Base-by-base conservation (phyloP, 2,113 vertebrate species). In the Raja brachyura region DNA sequence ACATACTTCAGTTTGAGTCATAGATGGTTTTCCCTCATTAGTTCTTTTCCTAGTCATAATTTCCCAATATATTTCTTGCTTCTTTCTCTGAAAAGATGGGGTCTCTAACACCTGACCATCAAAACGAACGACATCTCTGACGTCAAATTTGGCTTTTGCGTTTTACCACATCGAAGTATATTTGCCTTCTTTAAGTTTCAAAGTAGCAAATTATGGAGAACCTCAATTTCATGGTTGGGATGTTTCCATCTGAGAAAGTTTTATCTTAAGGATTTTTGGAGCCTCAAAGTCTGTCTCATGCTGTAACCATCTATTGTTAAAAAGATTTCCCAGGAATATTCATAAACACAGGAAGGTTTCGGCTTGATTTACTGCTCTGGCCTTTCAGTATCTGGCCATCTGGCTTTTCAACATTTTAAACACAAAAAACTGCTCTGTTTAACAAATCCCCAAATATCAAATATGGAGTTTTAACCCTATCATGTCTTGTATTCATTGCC, bases 241-340 rank as follows among this genome's bases (percentile, higher is more conserved):
- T n/a, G 81, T 28, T n/a, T 59, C 81, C 10, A 56, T 61, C 54
- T 16, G 25, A 61, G 9, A 14, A 14, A 61, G 10, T 5, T n/a
- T 85, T 85, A 85, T 85, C 81, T 85, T n/a, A 14, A 85, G 22
- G 81, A 61, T n/a, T 61, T 85, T 85, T 56, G 81, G 81, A 61
- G 25, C 9, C 56, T n/a, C 25, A 25, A 56, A 83, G 79, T 83
- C 81, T 61, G 56, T 59, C 81, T 85, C 11, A 14, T 59, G 56
- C 4, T 61, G 59, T 85, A 85, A 56, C 81, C 56, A 28, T 61
- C 56, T 6, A 61, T 85, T 85, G 81, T 85, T 85, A 85, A 85
- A 83, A 61, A n/a, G 4, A 61, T 85, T 61, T 61, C 56, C 61
- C 25, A 85, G 54, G 74, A 85, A 85, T 10, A 85, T 9, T 61